Conservation (phyloP, 2,797 vertebrate species). For the Cygnus olor region DNA sequence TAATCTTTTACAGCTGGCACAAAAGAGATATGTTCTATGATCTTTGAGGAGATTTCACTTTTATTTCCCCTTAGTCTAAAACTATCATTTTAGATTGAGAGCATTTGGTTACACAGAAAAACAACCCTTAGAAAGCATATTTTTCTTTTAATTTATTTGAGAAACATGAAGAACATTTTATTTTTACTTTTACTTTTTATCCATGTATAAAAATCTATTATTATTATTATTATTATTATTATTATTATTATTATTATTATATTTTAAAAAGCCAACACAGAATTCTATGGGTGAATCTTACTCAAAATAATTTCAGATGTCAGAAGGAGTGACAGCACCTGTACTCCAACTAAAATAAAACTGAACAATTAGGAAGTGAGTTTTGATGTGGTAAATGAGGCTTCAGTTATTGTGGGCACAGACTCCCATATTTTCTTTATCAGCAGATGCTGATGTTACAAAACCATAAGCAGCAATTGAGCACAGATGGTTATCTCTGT, state of each 20-base stretch:
- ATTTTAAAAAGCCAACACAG: neutral
- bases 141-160: neutral
- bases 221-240: too few relatives aligned
- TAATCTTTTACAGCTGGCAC: conserved; percentile 29
- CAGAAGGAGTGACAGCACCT: conserved; percentile 33
- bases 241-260: too few relatives aligned
- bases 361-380: conserved; percentile 56
- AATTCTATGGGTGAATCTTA: neutral
- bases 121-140: neutral
- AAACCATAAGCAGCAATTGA: conserved; percentile 71
- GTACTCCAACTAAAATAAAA: conserved; percentile 37
- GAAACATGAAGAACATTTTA: neutral
- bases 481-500: conserved; percentile 75
- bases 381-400: conserved; percentile 65
- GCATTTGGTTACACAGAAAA: neutral
- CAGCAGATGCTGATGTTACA: conserved; percentile 80
- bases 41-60: conserved; percentile 41
- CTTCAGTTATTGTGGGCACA: conserved; percentile 65
- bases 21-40: neutral
- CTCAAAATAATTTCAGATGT: neutral
- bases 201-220: neutral
- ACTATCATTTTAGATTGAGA: neutral
- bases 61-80: neutral
- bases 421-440: conserved; percentile 73
- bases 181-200: neutral